These are phyloP conservation scores for Lutraria lutraria DNA, from an alignment of 2,888 invertebrate species.

Conservation along the genomic window DNA sequence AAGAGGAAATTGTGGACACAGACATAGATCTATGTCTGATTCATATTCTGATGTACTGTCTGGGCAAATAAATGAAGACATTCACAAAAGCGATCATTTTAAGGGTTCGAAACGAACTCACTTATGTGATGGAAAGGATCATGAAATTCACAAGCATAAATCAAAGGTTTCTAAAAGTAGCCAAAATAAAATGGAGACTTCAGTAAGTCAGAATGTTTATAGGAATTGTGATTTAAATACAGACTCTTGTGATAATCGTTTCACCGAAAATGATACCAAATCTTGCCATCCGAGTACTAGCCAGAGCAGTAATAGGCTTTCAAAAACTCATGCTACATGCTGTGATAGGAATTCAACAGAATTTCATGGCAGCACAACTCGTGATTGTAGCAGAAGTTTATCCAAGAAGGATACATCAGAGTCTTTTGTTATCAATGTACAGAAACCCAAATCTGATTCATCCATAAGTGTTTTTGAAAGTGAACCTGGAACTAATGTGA, in stretches of 20 bases:
- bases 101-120: not conserved
- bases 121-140: not conserved
- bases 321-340: not conserved
- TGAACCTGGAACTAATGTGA: not conserved
- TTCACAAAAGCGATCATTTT: not conserved
- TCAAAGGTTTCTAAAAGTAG: not conserved
- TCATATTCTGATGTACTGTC: not conserved
- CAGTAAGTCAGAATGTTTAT: not conserved
- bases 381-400: not conserved
- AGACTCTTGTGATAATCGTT: not conserved
- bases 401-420: not conserved
- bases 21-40: constrained; percentile 17
- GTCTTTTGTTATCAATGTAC: not conserved
- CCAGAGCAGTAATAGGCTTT: not conserved
- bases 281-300: not conserved
- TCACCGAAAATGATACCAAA: not conserved
- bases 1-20: not conserved
- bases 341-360: not conserved
- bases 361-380: not conserved
- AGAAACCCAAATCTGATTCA: not conserved
- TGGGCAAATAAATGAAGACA: not conserved
- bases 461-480: not conserved
- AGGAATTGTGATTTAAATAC: not conserved
- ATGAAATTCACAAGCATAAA: not conserved
- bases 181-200: not conserved